Evolutionary conservation across 2,113 vertebrate genomes (phyloP).

Genomic region (Erythrolamprus reginae): DNA sequence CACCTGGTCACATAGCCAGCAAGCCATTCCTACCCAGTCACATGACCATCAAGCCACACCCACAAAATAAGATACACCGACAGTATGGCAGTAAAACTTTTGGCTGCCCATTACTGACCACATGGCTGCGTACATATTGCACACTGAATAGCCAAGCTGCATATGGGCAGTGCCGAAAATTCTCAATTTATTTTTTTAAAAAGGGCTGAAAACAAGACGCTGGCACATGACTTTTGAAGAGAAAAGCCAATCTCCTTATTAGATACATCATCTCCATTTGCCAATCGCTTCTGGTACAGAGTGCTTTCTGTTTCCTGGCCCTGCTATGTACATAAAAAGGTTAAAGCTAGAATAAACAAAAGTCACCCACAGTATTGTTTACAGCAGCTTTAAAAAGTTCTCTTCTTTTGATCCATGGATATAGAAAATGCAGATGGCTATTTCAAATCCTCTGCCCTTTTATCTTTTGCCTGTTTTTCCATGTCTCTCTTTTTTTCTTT

Average conservation of each 20-base stretch:
- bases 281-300: not conserved
- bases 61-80: no score
- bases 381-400: not conserved
- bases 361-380: not conserved
- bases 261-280: not conserved
- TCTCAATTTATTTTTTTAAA: no score
- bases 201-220: no score
- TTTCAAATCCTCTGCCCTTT: not conserved
- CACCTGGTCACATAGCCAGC: no score
- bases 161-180: no score
- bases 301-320: not conserved
- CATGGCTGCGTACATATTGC: no score
- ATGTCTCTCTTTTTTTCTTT: not conserved
- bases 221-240: no score
- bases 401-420: not conserved
- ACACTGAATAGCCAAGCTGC: no score
- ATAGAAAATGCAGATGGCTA: not conserved
- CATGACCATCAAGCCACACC: no score
- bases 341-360: not conserved
- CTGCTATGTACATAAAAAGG: not conserved
- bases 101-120: no score
- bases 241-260: not conserved
- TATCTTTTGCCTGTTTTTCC: not conserved
- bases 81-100: no score
- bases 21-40: no score